A percentile compares a stretch with the other conserved stretches of the same genome.
phyloP scores from a whole-genome alignment of 1,140 invertebrate genomes.

The Atopsyche davidsoni region DNA sequence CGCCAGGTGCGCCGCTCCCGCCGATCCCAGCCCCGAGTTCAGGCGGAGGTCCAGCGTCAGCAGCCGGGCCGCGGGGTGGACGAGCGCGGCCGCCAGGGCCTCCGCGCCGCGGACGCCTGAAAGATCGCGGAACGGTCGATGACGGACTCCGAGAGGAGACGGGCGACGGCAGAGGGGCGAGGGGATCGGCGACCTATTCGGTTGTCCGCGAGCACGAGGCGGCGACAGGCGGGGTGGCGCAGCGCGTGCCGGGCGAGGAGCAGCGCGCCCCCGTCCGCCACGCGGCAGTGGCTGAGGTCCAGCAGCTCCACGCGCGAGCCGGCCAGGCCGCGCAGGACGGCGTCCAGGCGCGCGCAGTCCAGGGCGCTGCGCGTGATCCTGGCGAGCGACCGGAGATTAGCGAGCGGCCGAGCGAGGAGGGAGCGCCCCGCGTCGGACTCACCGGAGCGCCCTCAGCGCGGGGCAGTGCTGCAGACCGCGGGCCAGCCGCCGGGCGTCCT shows the following conservation, averaged over 20 bases:
- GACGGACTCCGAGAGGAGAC: background rate
- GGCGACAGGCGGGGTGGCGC: slow-evolving; percentile 38
- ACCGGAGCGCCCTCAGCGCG: background rate
- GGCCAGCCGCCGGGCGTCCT: slow-evolving; percentile 9
- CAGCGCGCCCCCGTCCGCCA: slow-evolving; percentile 41
- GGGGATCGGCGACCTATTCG: slow-evolving; percentile 38
- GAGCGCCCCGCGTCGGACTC: background rate
- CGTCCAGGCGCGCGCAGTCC: slow-evolving; percentile 45
- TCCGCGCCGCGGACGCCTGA: slow-evolving; percentile 40
- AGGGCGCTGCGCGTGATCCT: slow-evolving; percentile 47
- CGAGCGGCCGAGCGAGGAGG: too few relatives aligned
- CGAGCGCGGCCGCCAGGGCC: slow-evolving; percentile 39
- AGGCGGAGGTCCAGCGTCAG: slow-evolving; percentile 41
- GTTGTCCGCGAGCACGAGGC: slow-evolving; percentile 44
- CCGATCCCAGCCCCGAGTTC: slow-evolving; percentile 41
- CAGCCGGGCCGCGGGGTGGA: slow-evolving; percentile 37
- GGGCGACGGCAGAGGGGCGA: background rate
- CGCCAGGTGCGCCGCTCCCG: slow-evolving; percentile 41
- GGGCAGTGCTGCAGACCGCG: slow-evolving; percentile 9
- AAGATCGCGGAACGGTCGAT: background rate
- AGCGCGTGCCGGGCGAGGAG: slow-evolving; percentile 43
- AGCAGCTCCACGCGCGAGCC: slow-evolving; percentile 32
- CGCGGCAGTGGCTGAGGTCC: slow-evolving; percentile 48
- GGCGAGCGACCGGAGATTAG: too few relatives aligned
- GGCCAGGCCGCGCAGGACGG: slow-evolving; percentile 41